Base-by-base conservation (phyloP, 1,140 invertebrate genomes). In the Temnothorax nylanderi region DNA sequence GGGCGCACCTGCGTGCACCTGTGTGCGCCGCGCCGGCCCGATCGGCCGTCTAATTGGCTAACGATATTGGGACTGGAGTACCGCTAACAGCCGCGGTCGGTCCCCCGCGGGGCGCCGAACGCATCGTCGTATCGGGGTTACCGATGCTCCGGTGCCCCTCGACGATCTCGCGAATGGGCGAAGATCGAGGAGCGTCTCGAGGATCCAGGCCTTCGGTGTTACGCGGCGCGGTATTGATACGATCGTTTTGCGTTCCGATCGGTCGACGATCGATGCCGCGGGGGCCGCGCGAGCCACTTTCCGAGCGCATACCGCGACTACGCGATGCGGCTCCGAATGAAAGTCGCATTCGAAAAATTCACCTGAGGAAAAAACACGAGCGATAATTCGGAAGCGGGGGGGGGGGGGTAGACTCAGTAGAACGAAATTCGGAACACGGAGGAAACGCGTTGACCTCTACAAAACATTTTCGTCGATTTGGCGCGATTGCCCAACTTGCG, bases 11-110 rank as follows among this genome's bases (percentile, higher is more conserved):
- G 80, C 41, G 26, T 47, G 41, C 67, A 58, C 69, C 47, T 69
- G 64, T 51, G 60, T 41, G 58, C 26, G 7, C 41, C 37, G 8
- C 32, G 16, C 6, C 41, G 26, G 13, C 32, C 60, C 47, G 49
- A 56, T 58, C 51, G 37, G 1, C 26, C 16, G 51, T 82, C 69
- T 75, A 84, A 75, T 84, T 75, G 54, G 80, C 37, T 60, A 72
- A 60, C 69, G 80, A 84, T 84, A 84, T 74, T 84, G 69, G 69
- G 80, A 74, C 26, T 47, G 26, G 13, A 74, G 69, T 74, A 84
- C 80, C 80, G 80, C 69, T 84, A 84, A 82, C 67, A 37, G n/a
- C 10, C 60, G 60, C 32, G 26, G 32, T 34, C 26, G 37, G 37
- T 3, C 6, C 37, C 51, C 51, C 16, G 54, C 26, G 34, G 60